Conservation (phyloP, 2,888 invertebrate genomes). For the Ennomos erosarius region DNA sequence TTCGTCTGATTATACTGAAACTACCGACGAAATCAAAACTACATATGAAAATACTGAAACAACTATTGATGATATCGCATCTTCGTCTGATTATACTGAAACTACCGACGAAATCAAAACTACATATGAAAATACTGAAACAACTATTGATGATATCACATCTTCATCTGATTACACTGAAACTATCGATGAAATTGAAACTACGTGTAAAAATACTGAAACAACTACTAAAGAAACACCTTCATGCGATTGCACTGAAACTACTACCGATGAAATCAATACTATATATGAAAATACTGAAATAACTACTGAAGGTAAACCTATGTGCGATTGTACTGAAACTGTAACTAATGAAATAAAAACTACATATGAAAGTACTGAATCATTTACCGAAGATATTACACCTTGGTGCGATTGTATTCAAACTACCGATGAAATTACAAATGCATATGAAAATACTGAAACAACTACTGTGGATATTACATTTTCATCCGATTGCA, state of each 20-base stretch:
- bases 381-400: no score
- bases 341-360: neutral
- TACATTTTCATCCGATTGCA: neutral
- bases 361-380: neutral
- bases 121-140: neutral
- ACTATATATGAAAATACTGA: neutral
- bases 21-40: neutral
- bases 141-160: no score
- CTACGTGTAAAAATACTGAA: neutral
- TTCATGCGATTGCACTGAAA: neutral
- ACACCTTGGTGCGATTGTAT: no score
- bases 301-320: no score
- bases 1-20: neutral
- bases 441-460: neutral
- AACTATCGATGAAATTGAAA: neutral
- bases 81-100: neutral
- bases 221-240: neutral
- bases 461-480: no score
- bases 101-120: neutral
- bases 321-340: no score
- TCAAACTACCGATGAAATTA: neutral
- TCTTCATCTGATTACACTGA: no score
- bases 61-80: neutral
- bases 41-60: neutral
- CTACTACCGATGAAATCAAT: no score